These are phyloP conservation scores for Geococcyx californianus DNA, from an alignment of 2,113 vertebrate species.

Conservation along the genomic window DNA sequence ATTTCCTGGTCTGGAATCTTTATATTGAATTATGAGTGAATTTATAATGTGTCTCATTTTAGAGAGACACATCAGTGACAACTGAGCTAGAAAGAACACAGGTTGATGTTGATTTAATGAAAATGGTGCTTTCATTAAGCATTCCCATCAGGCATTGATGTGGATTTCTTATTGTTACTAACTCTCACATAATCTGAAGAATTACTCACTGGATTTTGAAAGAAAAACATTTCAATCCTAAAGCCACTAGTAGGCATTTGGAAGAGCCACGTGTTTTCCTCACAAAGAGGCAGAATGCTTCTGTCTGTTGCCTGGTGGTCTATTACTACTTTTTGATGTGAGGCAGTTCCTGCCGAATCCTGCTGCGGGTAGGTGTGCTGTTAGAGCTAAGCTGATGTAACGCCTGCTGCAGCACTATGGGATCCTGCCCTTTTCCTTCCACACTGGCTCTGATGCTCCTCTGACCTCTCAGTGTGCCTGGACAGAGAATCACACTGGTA, in stretches of 20 bases:
- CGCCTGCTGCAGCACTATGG: not conserved
- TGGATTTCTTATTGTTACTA: not conserved
- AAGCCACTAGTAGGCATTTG: not conserved
- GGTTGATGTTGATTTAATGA: not conserved
- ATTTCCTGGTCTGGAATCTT: not conserved
- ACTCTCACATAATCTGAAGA: not conserved
- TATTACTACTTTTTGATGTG: not conserved
- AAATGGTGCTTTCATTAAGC: not conserved
- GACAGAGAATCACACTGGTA: not conserved
- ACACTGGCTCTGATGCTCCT: not conserved
- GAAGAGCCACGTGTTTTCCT: not conserved
- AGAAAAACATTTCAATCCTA: not conserved
- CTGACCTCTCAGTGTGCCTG: not conserved
- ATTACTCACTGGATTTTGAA: not conserved
- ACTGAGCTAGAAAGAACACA: not conserved
- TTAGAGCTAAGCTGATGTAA: not conserved
- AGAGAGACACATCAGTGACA: not conserved
- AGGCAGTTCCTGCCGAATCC: not conserved
- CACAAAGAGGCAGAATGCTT: not conserved
- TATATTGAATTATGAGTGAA: not conserved
- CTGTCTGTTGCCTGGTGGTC: not conserved
- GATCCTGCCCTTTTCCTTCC: not conserved
- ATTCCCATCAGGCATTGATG: not conserved
- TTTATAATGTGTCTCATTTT: not conserved
- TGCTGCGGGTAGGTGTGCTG: rapidly evolving